Conservation (phyloP, 2,888 invertebrate genomes). For the Adela reaumurella region DNA sequence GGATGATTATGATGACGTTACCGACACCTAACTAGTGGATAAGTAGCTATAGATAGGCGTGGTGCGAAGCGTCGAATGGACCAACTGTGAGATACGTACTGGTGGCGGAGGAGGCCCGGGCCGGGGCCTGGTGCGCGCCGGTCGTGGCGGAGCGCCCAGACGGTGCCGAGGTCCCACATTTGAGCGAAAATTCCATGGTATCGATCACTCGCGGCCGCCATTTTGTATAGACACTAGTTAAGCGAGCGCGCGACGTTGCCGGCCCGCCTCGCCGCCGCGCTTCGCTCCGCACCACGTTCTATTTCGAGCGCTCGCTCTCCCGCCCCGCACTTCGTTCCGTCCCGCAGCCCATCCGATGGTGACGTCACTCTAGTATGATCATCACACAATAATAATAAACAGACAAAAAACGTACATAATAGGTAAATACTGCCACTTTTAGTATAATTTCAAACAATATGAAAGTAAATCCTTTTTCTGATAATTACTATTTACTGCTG, state of each 20-base stretch:
- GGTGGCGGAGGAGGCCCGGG: slow-evolving; percentile 35
- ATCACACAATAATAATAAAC: not conserved
- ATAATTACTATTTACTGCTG: too few relatives aligned
- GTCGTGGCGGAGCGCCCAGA: slow-evolving; percentile 39
- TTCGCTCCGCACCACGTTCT: slow-evolving; percentile 39
- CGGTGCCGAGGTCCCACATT: slow-evolving; percentile 44
- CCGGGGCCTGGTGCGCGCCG: slow-evolving; percentile 33
- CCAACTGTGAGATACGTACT: slow-evolving; percentile 53
- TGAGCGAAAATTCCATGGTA: slow-evolving; percentile 48
- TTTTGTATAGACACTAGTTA: slow-evolving; percentile 55
- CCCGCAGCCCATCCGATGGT: slow-evolving; percentile 10
- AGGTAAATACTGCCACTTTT: not conserved
- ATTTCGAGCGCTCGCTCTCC: slow-evolving; percentile 23
- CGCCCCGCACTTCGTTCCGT: slow-evolving; percentile 31
- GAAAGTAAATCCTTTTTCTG: too few relatives aligned
- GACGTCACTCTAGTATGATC: not conserved
- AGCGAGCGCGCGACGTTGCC: slow-evolving; percentile 46
- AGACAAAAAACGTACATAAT: not conserved
- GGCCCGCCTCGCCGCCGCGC: slow-evolving; percentile 31
- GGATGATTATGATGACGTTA: too few relatives aligned
- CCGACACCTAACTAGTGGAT: not conserved
- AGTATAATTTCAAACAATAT: too few relatives aligned
- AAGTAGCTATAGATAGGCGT: not conserved
- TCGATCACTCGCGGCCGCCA: slow-evolving; percentile 56
- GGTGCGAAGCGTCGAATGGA: slow-evolving; percentile 33